These are phyloP conservation scores for Tarsius wallacei DNA, from an alignment of 2,797 vertebrate genomes.

Conservation along the genomic window DNA sequence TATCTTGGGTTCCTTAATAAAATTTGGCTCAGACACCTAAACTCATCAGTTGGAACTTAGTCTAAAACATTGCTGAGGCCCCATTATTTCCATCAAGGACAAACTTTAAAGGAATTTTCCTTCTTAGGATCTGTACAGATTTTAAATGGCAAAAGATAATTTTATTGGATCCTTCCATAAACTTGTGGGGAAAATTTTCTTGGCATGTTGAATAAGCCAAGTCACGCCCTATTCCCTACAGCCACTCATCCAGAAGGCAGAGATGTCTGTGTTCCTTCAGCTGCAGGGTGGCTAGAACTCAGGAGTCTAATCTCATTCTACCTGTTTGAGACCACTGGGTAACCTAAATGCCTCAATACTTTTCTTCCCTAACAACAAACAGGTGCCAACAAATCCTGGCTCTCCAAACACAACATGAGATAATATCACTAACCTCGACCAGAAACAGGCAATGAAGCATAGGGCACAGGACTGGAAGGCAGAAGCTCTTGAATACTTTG, in stretches of 20 bases:
- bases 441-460: not conserved
- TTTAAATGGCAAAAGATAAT: conserved; percentile 44
- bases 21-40: not conserved
- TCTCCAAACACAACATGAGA: not conserved
- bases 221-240: not conserved
- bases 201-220: not conserved
- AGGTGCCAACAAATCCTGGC: not conserved
- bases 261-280: not conserved
- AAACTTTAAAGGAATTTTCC: not conserved
- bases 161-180: not conserved
- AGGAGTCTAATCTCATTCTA: not conserved
- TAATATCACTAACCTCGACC: not conserved
- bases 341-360: not conserved
- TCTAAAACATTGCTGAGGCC: not conserved
- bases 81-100: not conserved
- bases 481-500: not conserved
- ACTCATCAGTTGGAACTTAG: not conserved
- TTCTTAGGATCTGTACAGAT: not conserved
- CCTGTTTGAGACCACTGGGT: not conserved
- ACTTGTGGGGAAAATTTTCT: not conserved
- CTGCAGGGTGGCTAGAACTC: not conserved
- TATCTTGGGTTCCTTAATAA: not conserved
- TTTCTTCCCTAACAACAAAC: not conserved
- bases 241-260: not conserved
- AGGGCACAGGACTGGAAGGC: not conserved